Evolutionary conservation across 1,140 invertebrate genomes (phyloP).

Genomic region (Drosophila funebris): DNA sequence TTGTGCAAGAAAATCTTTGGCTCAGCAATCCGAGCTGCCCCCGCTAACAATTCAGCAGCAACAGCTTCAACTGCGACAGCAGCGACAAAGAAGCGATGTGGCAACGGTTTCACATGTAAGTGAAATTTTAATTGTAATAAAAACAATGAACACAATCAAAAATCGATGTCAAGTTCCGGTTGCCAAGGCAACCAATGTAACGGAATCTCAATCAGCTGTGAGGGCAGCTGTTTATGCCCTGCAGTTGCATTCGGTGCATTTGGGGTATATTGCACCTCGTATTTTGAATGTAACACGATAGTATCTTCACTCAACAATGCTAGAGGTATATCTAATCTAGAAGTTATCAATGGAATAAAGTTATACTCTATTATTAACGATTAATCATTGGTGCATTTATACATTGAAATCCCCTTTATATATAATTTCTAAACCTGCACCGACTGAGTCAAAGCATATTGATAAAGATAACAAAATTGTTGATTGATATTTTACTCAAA

Average conservation of each 20-base stretch:
- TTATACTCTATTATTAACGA: too few species aligned
- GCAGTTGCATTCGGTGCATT: background rate
- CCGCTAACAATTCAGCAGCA: slow-evolving; percentile 14
- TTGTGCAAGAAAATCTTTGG: background rate
- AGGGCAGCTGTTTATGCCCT: slow-evolving; percentile 20
- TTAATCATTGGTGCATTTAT: too few species aligned
- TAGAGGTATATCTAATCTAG: too few species aligned
- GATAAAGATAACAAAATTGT: too few species aligned
- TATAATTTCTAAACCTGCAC: too few species aligned
- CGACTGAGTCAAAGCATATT: too few species aligned
- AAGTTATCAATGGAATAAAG: too few species aligned
- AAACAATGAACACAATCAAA: background rate
- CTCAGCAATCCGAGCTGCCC: background rate
- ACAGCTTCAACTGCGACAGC: slow-evolving; percentile 16
- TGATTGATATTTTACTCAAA: too few species aligned
- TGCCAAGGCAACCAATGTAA: background rate
- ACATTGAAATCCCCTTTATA: too few species aligned
- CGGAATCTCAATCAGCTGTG: background rate
- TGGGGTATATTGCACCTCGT: background rate
- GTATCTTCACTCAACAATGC: background rate
- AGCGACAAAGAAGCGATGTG: background rate
- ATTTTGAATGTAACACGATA: background rate
- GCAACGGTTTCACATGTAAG: background rate
- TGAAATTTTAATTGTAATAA: background rate
- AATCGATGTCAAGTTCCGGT: background rate